Percentiles rank a stretch among this genome's conserved stretches.
These are phyloP conservation scores for Meliscaeva auricollis DNA, from an alignment of 2,888 invertebrate genomes.

Conservation along the genomic window DNA sequence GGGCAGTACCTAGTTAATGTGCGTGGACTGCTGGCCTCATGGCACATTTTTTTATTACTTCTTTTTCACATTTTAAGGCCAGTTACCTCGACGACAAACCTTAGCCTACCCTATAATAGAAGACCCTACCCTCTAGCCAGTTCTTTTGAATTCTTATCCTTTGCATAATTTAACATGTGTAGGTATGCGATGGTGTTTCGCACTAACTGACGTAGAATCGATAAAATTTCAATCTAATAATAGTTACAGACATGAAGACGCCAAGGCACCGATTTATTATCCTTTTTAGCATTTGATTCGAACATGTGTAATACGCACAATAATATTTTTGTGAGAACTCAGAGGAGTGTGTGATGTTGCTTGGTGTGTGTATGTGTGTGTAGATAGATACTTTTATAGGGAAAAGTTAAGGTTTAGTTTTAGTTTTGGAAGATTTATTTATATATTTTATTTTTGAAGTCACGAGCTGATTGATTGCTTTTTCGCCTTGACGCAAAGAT, in stretches of 20 bases:
- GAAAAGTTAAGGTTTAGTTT: background rate
- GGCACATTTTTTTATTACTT: background rate
- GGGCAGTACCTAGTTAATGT: background rate
- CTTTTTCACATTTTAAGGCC: constrained; percentile 5
- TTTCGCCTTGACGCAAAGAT: constrained; percentile 1
- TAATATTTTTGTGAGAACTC: constrained; percentile 23
- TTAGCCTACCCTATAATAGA: background rate
- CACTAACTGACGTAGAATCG: constrained; percentile 58
- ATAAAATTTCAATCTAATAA: constrained; percentile 72
- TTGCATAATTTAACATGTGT: constrained; percentile 56
- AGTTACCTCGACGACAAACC: background rate
- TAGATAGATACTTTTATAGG: background rate
- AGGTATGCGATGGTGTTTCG: constrained; percentile 56
- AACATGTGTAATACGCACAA: constrained; percentile 56
- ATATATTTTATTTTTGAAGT: background rate
- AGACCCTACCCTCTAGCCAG: background rate
- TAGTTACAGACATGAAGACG: constrained; percentile 71
- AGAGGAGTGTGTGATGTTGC: background rate
- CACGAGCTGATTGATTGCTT: background rate
- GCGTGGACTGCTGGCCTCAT: background rate
- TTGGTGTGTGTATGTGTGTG: background rate
- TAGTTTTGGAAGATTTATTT: constrained; percentile 23
- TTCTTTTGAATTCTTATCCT: constrained; percentile 30
- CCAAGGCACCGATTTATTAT: constrained; percentile 63
- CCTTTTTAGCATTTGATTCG: constrained; percentile 63